Conservation (phyloP, 2,888 invertebrate species). For the Andrena hattorfiana region DNA sequence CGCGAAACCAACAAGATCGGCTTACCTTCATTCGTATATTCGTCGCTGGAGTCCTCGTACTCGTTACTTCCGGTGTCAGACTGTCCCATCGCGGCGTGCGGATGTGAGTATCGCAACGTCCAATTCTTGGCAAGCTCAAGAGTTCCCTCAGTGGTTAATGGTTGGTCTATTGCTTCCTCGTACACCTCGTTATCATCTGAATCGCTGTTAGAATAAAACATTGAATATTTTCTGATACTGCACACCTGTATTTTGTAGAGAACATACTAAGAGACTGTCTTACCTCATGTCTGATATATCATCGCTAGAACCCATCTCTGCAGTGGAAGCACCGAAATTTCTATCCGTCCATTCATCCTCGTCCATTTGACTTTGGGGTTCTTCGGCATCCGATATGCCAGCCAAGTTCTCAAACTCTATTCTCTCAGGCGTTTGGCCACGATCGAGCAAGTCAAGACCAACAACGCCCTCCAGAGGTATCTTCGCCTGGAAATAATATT, state of each 20-base stretch:
- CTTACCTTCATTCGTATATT: slow-evolving; percentile 83
- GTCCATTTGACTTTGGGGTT: slow-evolving; percentile 92
- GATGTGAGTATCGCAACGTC: slow-evolving; percentile 87
- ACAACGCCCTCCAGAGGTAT: slow-evolving; percentile 84
- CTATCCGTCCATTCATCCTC: slow-evolving; percentile 98
- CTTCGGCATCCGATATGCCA: slow-evolving; percentile 88
- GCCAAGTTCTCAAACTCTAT: slow-evolving; percentile 92
- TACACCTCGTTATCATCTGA: slow-evolving; percentile 89
- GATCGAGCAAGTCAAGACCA: slow-evolving; percentile 86
- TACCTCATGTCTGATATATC: slow-evolving; percentile 87
- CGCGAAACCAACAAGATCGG: neutral
- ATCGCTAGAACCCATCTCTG: slow-evolving; percentile 89
- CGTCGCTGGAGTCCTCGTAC: slow-evolving; percentile 85
- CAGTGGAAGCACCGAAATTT: slow-evolving; percentile 94
- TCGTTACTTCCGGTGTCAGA: slow-evolving; percentile 86
- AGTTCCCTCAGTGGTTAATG: slow-evolving; percentile 89
- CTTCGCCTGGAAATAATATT: slow-evolving; percentile 73
- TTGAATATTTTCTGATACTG: neutral
- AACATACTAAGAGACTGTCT: neutral
- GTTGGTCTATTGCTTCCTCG: slow-evolving; percentile 89
- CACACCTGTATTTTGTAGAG: no score
- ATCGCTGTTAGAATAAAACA: slow-evolving; percentile 84
- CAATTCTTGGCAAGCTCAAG: slow-evolving; percentile 90
- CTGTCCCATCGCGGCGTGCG: slow-evolving; percentile 79
- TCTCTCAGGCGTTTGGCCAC: slow-evolving; percentile 91